phyloP scores from a whole-genome alignment of 2,888 invertebrate species.

The Drosophila neonasuta region DNA sequence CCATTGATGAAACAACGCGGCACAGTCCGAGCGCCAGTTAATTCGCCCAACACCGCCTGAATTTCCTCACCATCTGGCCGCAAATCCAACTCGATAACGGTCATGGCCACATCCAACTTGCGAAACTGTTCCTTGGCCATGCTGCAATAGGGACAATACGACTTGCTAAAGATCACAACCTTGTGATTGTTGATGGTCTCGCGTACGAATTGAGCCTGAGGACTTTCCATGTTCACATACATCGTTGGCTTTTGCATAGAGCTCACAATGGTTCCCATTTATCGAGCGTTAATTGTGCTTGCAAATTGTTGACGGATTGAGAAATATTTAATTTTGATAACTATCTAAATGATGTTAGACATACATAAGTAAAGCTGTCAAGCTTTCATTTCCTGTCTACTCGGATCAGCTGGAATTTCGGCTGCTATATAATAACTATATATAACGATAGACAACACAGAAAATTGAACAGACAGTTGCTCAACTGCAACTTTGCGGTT shows the following conservation, averaged over 20 bases:
- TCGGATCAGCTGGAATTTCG: constrained; percentile 5
- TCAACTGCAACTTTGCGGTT: constrained; percentile 1
- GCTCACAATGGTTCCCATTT: constrained; percentile 72
- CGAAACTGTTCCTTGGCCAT: constrained; percentile 94
- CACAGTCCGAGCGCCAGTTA: constrained; percentile 93
- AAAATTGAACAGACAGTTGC: neutral
- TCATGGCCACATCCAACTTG: constrained; percentile 87
- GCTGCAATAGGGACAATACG: constrained; percentile 94
- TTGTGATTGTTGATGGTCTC: constrained; percentile 87
- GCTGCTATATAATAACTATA: too few species aligned
- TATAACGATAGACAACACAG: neutral
- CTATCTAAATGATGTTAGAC: neutral
- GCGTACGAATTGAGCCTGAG: constrained; percentile 83
- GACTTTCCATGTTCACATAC: constrained; percentile 72
- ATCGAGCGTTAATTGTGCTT: neutral
- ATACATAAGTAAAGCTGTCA: constrained; percentile 1
- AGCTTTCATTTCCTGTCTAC: constrained; percentile 5
- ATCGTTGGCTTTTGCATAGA: constrained; percentile 48
- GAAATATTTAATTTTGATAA: constrained; percentile 7
- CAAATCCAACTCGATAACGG: constrained; percentile 91
- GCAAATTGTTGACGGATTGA: constrained; percentile 11
- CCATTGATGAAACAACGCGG: constrained; percentile 97
- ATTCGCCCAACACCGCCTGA: constrained; percentile 89
- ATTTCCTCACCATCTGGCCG: constrained; percentile 89
- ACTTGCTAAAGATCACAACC: constrained; percentile 95